Evolutionary conservation across 2,113 vertebrate genomes (phyloP).

Genomic region (Verasper variegatus): DNA sequence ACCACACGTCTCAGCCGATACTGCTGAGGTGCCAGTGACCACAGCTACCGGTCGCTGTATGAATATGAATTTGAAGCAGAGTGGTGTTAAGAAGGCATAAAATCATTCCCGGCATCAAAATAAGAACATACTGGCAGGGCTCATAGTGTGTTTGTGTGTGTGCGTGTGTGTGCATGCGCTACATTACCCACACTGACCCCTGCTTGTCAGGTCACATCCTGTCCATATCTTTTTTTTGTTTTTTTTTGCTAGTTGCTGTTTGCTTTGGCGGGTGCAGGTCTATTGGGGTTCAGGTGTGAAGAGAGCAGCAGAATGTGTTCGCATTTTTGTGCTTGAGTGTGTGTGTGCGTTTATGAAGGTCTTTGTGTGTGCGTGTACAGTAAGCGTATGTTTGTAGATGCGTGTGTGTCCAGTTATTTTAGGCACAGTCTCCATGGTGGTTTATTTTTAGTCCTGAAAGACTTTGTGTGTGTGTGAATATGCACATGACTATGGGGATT

Average conservation of each 20-base stretch:
- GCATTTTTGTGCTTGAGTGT: constrained; percentile 15
- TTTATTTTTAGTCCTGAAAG: constrained; percentile 82
- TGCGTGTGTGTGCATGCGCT: neutral
- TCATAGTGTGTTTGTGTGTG: constrained; percentile 15
- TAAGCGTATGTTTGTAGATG: constrained; percentile 39
- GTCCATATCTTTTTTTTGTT: constrained; percentile 52
- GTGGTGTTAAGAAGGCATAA: too few relatives aligned
- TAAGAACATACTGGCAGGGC: too few relatives aligned
- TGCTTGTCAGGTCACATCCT: constrained; percentile 74
- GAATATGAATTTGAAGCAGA: too few relatives aligned
- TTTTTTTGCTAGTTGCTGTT: constrained; percentile 53
- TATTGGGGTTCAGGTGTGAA: constrained; percentile 62
- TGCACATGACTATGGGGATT: constrained; percentile 43
- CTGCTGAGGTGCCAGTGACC: neutral
- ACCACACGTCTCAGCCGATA: neutral
- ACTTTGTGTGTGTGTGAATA: constrained; percentile 62
- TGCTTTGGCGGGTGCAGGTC: constrained; percentile 59
- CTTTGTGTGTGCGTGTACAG: constrained; percentile 51
- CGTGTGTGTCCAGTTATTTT: constrained; percentile 72
- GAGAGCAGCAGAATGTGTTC: constrained; percentile 36
- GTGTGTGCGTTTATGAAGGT: constrained; percentile 9
- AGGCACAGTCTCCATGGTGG: constrained; percentile 55
- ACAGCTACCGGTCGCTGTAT: neutral
- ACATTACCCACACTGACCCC: constrained; percentile 54
- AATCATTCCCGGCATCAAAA: neutral